These are phyloP conservation scores for Alloscopus bannaensis DNA, from an alignment of 2,888 invertebrate species.

Conservation along the genomic window DNA sequence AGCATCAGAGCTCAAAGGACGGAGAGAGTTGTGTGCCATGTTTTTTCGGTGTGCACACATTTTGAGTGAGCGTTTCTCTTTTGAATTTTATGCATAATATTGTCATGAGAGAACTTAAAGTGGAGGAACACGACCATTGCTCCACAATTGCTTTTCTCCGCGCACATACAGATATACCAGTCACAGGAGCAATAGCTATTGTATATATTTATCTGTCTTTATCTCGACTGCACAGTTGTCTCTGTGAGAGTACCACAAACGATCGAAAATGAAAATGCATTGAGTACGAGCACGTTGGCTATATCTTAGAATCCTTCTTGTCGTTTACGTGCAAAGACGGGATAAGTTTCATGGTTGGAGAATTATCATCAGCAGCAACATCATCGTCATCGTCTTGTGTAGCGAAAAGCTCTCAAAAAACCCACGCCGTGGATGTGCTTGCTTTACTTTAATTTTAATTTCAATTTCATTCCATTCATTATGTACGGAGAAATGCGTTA, in stretches of 20 bases:
- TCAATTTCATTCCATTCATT: conserved; percentile 59
- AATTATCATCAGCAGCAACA: conserved; percentile 4
- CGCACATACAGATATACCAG: too few relatives aligned
- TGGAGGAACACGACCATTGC: neutral
- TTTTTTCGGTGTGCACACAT: conserved; percentile 20
- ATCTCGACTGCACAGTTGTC: conserved; percentile 3
- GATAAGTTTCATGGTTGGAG: conserved; percentile 26
- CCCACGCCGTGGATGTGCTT: conserved; percentile 26
- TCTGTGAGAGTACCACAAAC: conserved; percentile 15
- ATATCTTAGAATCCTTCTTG: neutral
- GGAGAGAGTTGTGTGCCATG: conserved; percentile 14
- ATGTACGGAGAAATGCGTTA: conserved; percentile 39
- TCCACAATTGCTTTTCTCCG: conserved; percentile 3
- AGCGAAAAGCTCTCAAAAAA: conserved; percentile 3
- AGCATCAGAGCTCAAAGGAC: too few relatives aligned
- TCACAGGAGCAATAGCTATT: too few relatives aligned
- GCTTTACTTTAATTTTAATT: conserved; percentile 57
- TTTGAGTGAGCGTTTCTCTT: conserved; percentile 22
- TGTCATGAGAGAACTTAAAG: neutral
- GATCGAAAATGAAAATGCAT: conserved; percentile 26
- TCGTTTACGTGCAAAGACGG: conserved; percentile 8
- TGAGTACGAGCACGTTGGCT: neutral
- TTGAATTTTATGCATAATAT: conserved; percentile 35
- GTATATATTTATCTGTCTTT: conserved; percentile 22
- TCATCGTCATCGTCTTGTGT: conserved; percentile 4